Conservation (phyloP, 2,113 vertebrate species). For the Colistium nudipinnis region DNA sequence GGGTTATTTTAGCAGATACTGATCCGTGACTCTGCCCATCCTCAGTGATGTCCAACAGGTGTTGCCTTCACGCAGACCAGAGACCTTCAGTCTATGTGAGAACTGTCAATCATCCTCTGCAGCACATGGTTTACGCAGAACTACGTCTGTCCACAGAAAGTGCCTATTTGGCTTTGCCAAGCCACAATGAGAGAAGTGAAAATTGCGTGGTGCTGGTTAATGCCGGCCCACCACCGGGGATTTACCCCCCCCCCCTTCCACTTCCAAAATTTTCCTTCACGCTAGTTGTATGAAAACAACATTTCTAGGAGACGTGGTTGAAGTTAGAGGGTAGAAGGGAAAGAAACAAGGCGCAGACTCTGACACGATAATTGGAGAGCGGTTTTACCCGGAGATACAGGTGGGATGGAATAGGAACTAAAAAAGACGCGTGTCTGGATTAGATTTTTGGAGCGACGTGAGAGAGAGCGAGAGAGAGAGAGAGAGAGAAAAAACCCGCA, state of each 20-base stretch:
- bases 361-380: slow-evolving; percentile 53
- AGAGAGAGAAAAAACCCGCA: slow-evolving; percentile 46
- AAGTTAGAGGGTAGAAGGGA: background rate
- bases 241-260: slow-evolving; percentile 3
- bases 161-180: slow-evolving; percentile 17
- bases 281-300: background rate
- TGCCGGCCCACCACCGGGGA: background rate
- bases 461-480: slow-evolving; percentile 38
- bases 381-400: slow-evolving; percentile 29
- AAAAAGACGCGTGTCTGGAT: slow-evolving; percentile 58
- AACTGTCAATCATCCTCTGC: slow-evolving; percentile 26
- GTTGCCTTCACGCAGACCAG: slow-evolving; percentile 7
- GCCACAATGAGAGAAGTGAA: slow-evolving; percentile 36
- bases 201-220: slow-evolving; percentile 5
- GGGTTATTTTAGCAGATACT: background rate
- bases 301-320: background rate
- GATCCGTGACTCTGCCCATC: too few species aligned
- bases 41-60: background rate
- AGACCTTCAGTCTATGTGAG: slow-evolving; percentile 11
- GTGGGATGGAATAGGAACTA: slow-evolving; percentile 40
- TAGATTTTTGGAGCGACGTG: slow-evolving; percentile 48
- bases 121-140: slow-evolving; percentile 2
- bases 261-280: background rate
- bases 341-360: background rate
- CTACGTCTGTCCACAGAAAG: slow-evolving; percentile 38